Evolutionary conservation across 2,113 vertebrate species (phyloP).

Genomic region (Rhynchomys soricoides): DNA sequence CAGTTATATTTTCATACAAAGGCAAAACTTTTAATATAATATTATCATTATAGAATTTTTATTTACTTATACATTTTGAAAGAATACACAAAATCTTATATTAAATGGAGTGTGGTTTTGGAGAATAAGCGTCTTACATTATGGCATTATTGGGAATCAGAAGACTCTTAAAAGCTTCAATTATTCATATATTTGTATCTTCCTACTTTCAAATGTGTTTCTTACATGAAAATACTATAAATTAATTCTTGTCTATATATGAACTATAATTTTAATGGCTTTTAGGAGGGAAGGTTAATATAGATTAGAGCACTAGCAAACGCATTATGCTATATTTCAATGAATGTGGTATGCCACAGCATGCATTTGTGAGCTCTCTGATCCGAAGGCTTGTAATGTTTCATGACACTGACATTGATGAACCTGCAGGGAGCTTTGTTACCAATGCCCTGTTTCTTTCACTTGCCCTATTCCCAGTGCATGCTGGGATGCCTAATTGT

Average conservation of each 20-base stretch:
- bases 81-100: neutral
- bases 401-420: conserved; percentile 79
- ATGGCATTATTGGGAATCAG: neutral
- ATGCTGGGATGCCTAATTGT: conserved; percentile 78
- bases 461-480: conserved; percentile 82
- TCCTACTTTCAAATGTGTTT: neutral
- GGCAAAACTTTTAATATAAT: neutral
- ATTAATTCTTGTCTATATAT: conserved; percentile 23
- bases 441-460: conserved; percentile 79
- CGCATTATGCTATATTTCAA: conserved; percentile 13
- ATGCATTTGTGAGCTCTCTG: conserved; percentile 34
- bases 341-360: conserved; percentile 52
- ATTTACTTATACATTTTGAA: neutral
- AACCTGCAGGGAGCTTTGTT: conserved; percentile 78
- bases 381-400: conserved; percentile 72
- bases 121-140: neutral
- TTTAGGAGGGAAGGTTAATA: conserved; percentile 47
- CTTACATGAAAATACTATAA: conserved; percentile 4
- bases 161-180: neutral
- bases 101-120: neutral
- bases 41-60: neutral
- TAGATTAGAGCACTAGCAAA: conserved; percentile 64
- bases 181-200: neutral
- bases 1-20: neutral
- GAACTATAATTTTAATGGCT: neutral